Evolutionary conservation across 2,888 invertebrate genomes (phyloP).

Genomic region (Colletes collaris): DNA sequence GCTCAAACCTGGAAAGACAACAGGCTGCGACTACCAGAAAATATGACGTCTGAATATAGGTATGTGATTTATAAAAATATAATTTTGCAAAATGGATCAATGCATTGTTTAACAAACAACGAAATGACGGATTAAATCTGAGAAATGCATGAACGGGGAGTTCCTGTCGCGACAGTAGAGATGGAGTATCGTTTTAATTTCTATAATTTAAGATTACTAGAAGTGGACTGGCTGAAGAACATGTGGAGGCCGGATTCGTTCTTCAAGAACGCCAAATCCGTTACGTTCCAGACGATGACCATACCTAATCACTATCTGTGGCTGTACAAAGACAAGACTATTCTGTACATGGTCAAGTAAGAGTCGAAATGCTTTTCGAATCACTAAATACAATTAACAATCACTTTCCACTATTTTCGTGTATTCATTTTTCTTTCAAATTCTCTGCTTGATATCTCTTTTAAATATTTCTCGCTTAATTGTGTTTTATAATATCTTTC

Average conservation of each 20-base stretch:
- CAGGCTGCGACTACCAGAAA: conserved; percentile 92
- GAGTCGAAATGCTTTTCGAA: conserved; percentile 71
- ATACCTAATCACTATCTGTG: conserved; percentile 97
- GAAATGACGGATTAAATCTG: too few relatives aligned
- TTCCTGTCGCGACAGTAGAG: neutral
- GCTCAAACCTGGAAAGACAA: conserved; percentile 97
- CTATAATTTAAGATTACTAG: conserved; percentile 86
- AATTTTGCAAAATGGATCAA: too few relatives aligned
- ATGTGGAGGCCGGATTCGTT: conserved; percentile 98
- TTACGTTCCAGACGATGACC: conserved; percentile 97
- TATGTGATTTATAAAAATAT: conserved; percentile 68
- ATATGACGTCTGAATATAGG: conserved; percentile 96
- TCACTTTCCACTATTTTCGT: neutral
- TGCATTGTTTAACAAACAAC: too few relatives aligned
- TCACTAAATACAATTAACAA: neutral
- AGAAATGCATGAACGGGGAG: neutral
- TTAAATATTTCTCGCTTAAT: neutral
- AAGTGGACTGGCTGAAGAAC: conserved; percentile 95
- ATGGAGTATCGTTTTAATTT: neutral
- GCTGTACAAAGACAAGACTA: conserved; percentile 94
- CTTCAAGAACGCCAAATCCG: conserved; percentile 96
- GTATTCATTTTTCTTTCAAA: neutral
- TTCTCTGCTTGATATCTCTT: too few relatives aligned
- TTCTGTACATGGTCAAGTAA: conserved; percentile 94
- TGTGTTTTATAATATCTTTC: too few relatives aligned